These are phyloP conservation scores for Macropus fuliginosus DNA, from an alignment of 2,797 vertebrate species.

Conservation along the genomic window DNA sequence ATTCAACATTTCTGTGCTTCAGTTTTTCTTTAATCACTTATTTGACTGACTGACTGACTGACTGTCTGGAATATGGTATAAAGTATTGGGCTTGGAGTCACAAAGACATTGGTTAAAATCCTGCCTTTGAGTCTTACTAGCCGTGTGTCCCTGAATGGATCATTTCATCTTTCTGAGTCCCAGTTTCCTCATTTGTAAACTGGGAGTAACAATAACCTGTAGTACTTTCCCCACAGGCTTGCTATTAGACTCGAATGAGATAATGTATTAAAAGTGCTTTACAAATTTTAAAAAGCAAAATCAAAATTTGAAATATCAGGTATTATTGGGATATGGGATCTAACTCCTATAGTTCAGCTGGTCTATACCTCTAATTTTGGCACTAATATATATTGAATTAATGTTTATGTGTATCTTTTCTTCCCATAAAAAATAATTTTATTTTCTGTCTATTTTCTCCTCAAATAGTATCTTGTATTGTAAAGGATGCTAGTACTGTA, in stretches of 20 bases:
- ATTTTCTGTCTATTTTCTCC: conserved; percentile 75
- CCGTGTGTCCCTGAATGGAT: not conserved
- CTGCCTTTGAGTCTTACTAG: not conserved
- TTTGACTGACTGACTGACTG: not conserved
- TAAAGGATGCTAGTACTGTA: conserved; percentile 74
- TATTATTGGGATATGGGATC: not conserved
- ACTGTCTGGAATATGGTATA: not conserved
- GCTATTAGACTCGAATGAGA: not conserved
- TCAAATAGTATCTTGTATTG: conserved; percentile 71
- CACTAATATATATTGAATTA: not conserved
- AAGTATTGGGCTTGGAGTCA: not conserved
- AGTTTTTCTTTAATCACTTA: not conserved
- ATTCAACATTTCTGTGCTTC: not conserved
- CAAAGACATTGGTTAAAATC: not conserved
- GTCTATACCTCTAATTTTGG: not conserved
- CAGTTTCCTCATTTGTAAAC: not conserved
- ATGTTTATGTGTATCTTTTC: conserved; percentile 45
- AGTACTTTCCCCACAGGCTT: not conserved
- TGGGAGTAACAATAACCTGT: not conserved
- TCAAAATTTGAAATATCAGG: not conserved
- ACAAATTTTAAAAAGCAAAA: not conserved
- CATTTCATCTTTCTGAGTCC: not conserved
- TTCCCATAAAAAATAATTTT: conserved; percentile 63
- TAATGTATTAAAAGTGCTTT: not conserved
- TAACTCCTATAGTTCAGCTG: not conserved